These are phyloP conservation scores for Galeruca laticollis DNA, from an alignment of 2,888 invertebrate genomes.

Conservation along the genomic window DNA sequence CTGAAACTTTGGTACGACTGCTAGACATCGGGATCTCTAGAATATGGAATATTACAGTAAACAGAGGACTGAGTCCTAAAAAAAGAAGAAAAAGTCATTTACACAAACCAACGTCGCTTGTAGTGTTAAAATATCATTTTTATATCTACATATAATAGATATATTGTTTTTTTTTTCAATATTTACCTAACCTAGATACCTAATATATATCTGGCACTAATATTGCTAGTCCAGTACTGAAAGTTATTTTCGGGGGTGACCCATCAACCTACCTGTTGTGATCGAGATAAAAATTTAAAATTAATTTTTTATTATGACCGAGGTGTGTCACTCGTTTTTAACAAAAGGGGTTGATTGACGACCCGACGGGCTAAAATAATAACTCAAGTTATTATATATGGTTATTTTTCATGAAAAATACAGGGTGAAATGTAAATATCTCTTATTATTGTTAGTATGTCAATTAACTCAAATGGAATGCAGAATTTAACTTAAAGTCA, in stretches of 20 bases:
- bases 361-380: slow-evolving; percentile 32
- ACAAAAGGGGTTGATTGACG: slow-evolving; percentile 42
- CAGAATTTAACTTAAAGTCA: neutral
- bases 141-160: too few species aligned
- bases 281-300: slow-evolving; percentile 49
- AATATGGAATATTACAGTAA: too few species aligned
- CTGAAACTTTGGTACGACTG: too few species aligned
- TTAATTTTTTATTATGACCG: slow-evolving; percentile 49
- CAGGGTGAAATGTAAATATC: neutral
- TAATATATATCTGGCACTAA: too few species aligned
- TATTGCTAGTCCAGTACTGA: neutral
- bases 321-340: slow-evolving; percentile 47
- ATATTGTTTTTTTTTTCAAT: too few species aligned
- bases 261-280: slow-evolving; percentile 49
- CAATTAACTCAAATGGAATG: neutral
- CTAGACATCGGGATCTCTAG: too few species aligned
- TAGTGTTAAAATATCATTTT: too few species aligned
- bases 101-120: too few species aligned
- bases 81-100: too few species aligned
- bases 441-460: neutral
- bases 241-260: slow-evolving; percentile 40
- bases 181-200: too few species aligned
- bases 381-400: slow-evolving; percentile 13
- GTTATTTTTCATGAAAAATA: slow-evolving; percentile 4
- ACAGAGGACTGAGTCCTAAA: too few species aligned